Evolutionary conservation across 2,888 invertebrate species (phyloP).

Genomic region (Apotomis capreana): DNA sequence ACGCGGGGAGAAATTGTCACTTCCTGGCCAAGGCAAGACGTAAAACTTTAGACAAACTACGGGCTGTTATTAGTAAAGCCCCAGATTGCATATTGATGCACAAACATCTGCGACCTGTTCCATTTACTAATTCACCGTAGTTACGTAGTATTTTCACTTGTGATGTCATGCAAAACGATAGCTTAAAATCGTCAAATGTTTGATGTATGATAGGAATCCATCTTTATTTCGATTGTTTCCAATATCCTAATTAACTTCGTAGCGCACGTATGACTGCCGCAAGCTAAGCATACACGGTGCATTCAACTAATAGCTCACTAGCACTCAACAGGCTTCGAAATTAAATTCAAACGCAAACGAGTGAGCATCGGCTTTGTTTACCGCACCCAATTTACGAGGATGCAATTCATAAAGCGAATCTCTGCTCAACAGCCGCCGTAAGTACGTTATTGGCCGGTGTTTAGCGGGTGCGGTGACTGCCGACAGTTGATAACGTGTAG

Average conservation of each 20-base stretch:
- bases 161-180: too few relatives aligned
- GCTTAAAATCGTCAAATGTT: not conserved
- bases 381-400: conserved; percentile 64
- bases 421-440: conserved; percentile 63
- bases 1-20: too few relatives aligned
- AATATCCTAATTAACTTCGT: not conserved
- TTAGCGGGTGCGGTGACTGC: conserved; percentile 72
- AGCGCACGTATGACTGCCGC: too few relatives aligned
- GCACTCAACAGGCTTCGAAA: conserved; percentile 45
- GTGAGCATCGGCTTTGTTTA: conserved; percentile 56
- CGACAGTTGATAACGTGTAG: conserved; percentile 63
- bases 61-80: too few relatives aligned
- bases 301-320: conserved; percentile 4
- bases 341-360: conserved; percentile 65
- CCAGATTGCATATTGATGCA: too few relatives aligned
- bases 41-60: too few relatives aligned
- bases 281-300: not conserved
- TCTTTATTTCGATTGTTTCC: not conserved
- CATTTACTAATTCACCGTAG: too few relatives aligned
- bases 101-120: too few relatives aligned
- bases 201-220: not conserved
- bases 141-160: too few relatives aligned
- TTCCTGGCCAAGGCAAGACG: too few relatives aligned
- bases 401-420: conserved; percentile 72
- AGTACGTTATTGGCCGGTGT: conserved; percentile 72